phyloP scores from a whole-genome alignment of 2,797 vertebrate genomes.

The Falco naumanni region DNA sequence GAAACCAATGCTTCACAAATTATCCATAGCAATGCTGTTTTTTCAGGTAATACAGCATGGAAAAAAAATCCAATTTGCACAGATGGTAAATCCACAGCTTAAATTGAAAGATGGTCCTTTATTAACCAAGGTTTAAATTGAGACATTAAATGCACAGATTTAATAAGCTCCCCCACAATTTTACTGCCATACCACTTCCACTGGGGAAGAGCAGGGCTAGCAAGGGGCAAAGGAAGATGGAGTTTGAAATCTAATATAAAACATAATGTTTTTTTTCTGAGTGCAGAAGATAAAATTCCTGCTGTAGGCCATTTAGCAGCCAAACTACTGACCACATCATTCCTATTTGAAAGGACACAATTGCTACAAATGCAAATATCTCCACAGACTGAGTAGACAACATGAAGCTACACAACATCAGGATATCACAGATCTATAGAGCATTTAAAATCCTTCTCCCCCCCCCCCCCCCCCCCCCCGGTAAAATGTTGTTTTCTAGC shows the following conservation, averaged over 20 bases:
- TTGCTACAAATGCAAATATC: neutral
- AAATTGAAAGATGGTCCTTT: slow-evolving; percentile 43
- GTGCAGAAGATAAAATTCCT: neutral
- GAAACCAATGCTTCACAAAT: neutral
- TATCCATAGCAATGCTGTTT: neutral
- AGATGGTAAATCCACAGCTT: slow-evolving; percentile 50
- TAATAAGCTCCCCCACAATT: slow-evolving; percentile 38
- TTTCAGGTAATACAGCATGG: neutral
- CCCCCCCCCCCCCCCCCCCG: no score
- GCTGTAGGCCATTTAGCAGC: neutral
- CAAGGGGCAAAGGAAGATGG: neutral
- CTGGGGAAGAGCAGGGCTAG: neutral
- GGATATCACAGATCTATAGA: neutral
- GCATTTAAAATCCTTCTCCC: neutral
- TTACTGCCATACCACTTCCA: neutral
- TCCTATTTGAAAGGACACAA: neutral
- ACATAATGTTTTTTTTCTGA: neutral
- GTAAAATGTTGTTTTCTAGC: neutral
- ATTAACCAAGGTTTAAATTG: slow-evolving; percentile 58
- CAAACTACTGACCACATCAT: neutral
- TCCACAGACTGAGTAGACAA: neutral
- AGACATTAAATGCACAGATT: slow-evolving; percentile 47
- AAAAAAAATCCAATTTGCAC: neutral
- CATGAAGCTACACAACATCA: neutral
- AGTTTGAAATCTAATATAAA: neutral